Base-by-base conservation (phyloP, 2,888 invertebrate genomes). In the Ethmia dodecea region DNA sequence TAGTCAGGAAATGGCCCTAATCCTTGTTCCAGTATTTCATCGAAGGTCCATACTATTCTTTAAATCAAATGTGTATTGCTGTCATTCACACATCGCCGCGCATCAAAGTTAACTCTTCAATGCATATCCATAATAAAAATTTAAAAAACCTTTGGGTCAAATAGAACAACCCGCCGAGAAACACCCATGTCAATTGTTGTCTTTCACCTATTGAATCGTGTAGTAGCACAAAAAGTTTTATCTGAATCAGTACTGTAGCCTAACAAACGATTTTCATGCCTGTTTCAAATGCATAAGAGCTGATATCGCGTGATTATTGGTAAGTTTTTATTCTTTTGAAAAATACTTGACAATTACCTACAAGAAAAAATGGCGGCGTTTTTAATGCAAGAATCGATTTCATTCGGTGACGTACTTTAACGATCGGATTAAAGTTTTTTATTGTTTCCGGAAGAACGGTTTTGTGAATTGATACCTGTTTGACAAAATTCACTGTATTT, bases 11-110 rank as follows among this genome's bases (percentile, higher is more conserved):
- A n/a, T n/a, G n/a, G n/a, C n/a, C n/a, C n/a, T n/a, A n/a, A n/a
- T n/a, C n/a, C n/a, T n/a, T n/a, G n/a, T n/a, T n/a, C n/a, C n/a
- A n/a, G n/a, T n/a, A n/a, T n/a, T n/a, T n/a, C n/a, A n/a, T n/a
- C n/a, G n/a, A n/a, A n/a, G n/a, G n/a, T 38, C 47, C 35, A 43
- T 24, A 41, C 6, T 38, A 49, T 33, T 16, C 42, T 40, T 43
- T 35, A 41, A 32, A 37, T 33, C 30, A 42, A 42, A 35, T 28
- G 36, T 38, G 38, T 40, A 55, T 51, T 55, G 43, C 47, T 55
- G 55, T 60, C 62, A 58, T 65, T 72, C 62, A 73, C 72, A 71
- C 72, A 60, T 66, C 65, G 53, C 56, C 61, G 60, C 51, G 35
- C 56, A 45, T 52, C 42, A 47, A n/a, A 43, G 45, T 57, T 54